Base-by-base conservation (phyloP, 2,797 vertebrate species). In the Enteromius mattozi region DNA sequence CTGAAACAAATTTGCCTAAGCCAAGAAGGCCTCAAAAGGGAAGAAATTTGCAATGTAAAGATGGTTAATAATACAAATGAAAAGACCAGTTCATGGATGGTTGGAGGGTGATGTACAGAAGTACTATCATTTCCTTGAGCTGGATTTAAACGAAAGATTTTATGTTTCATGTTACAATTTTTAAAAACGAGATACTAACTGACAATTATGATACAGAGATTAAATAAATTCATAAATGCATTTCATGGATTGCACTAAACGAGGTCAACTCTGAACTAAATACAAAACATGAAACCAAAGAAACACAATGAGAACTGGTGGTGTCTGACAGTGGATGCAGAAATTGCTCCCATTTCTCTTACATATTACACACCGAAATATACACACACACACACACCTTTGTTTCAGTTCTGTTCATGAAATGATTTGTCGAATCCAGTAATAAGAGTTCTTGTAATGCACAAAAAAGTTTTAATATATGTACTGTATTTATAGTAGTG, bases 251-350 rank as follows among this genome's bases (percentile, higher is more conserved):
- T 49, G 24, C 30, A 9, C 19, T 35, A 37, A 75, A 54, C 27
- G 45, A 47, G 19, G 10, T 49, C 3, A 49, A 21, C 24, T 59
- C 17, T 45, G 1, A 21, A 71, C n/a, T 59, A 83, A 71, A 83
- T 87, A 87, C 78, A 66, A 70, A 37, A 83, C 51, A 75, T 86
- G 69, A 84, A 81, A 86, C 82, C 59, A 84, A 63, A 86, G 85
- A 51, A 82, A 12, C 51, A 47, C 63, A 75, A 9, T 75, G 61
- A 81, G 80, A 80, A 69, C 47, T 56, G 76, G 42, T 81, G 51
- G 66, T 59, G 42, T 83, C 59, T 27, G 65, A 80, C 81, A 87
- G 79, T 80, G 9, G 17, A 61, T 78, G 51, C 78, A 49, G 27
- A 49, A 78, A 82, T 35, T 30, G 78, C 65, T 82, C 21, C 78